A percentile compares a stretch with the other conserved stretches of the same genome.
These are phyloP conservation scores for Apamea sordens DNA, from an alignment of 2,888 invertebrate species.

Conservation along the genomic window DNA sequence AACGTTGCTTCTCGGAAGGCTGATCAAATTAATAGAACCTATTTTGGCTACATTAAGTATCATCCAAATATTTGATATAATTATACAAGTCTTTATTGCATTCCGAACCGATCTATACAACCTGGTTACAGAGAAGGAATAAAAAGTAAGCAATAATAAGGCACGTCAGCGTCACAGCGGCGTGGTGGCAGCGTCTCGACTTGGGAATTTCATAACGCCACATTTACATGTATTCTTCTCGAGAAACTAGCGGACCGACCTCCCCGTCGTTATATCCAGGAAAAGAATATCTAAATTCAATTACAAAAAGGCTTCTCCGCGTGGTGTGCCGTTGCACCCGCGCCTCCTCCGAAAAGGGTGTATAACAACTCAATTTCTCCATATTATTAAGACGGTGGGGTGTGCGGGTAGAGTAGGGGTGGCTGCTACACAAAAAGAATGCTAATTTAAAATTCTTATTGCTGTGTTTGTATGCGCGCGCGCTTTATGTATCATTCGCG, in stretches of 20 bases:
- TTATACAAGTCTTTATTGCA: constrained; percentile 66
- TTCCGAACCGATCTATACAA: constrained; percentile 58
- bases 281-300: constrained; percentile 90
- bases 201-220: constrained; percentile 85
- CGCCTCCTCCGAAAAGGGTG: constrained; percentile 88
- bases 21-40: constrained; percentile 89
- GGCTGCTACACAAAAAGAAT: constrained; percentile 89
- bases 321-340: constrained; percentile 89
- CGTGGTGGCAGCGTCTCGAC: constrained; percentile 64
- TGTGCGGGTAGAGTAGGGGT: constrained; percentile 83
- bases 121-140: constrained; percentile 66
- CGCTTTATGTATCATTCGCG: constrained; percentile 88
- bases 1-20: constrained; percentile 89
- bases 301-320: constrained; percentile 89
- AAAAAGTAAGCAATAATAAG: constrained; percentile 76
- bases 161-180: constrained; percentile 72
- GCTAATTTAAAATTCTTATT: constrained; percentile 90
- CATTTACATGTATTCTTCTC: constrained; percentile 82
- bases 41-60: constrained; percentile 80
- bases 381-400: constrained; percentile 89
- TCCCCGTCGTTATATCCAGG: constrained; percentile 85
- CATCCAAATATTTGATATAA: constrained; percentile 69
- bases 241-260: constrained; percentile 82
- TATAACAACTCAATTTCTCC: constrained; percentile 90
- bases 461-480: constrained; percentile 89